Evolutionary conservation across 2,888 invertebrate species (phyloP).

Genomic region (Cantharis rustica): DNA sequence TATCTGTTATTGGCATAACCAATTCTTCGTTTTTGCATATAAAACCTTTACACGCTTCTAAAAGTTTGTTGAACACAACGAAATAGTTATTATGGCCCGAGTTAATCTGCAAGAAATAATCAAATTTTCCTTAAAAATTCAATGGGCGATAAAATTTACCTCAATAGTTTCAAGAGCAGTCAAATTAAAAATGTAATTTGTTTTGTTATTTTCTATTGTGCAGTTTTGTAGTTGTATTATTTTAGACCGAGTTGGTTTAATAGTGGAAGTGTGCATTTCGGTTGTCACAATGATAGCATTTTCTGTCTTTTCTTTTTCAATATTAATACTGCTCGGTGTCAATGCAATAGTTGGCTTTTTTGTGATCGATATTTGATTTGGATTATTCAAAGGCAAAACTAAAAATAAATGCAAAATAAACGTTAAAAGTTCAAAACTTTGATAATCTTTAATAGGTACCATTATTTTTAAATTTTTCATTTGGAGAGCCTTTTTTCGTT

Average conservation of each 20-base stretch:
- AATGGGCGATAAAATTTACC: background rate
- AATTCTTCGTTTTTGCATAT: constrained; percentile 7
- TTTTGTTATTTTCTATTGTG: background rate
- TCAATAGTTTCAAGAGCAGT: background rate
- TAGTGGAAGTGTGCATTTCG: background rate
- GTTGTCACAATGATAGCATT: background rate
- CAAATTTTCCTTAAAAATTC: background rate
- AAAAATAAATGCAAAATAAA: background rate
- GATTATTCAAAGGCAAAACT: background rate
- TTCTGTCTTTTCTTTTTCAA: background rate
- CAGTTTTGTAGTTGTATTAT: background rate
- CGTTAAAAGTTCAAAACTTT: background rate
- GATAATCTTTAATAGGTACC: background rate
- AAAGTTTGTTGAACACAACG: background rate
- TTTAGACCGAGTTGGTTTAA: background rate
- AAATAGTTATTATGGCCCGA: background rate
- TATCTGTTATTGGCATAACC: background rate
- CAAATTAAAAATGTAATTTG: background rate
- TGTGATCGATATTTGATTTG: background rate
- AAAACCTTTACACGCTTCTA: background rate
- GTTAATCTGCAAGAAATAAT: constrained; percentile 4
- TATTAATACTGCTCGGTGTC: background rate
- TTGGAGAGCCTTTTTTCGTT: background rate
- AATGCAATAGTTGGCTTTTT: background rate
- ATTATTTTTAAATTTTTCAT: background rate